phyloP scores from a whole-genome alignment of 2,113 vertebrate genomes.

The Stomatorhinus ivindoensis region DNA sequence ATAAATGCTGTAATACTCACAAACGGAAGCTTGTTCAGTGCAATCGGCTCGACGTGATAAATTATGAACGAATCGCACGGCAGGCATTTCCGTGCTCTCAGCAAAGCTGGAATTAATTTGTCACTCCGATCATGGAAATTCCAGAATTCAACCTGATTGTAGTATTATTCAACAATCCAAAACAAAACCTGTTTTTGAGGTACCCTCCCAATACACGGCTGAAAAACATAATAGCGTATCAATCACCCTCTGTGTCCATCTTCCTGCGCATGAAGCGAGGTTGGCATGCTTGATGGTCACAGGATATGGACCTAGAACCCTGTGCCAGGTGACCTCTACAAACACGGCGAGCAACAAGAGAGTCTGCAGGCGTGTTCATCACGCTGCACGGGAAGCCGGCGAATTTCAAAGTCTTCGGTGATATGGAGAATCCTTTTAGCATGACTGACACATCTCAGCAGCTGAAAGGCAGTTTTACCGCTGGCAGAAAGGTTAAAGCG shows the following conservation, averaged over 20 bases:
- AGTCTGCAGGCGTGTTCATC: neutral
- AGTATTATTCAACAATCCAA: neutral
- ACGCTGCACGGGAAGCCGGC: neutral
- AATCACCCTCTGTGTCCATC: neutral
- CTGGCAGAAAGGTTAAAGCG: constrained; percentile 8
- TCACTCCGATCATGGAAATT: neutral
- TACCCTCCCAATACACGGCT: neutral
- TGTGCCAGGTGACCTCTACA: neutral
- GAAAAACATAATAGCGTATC: neutral
- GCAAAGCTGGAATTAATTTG: neutral
- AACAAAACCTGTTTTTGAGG: neutral
- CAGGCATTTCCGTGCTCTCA: neutral
- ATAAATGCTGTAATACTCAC: neutral
- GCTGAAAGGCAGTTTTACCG: neutral
- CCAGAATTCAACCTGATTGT: neutral
- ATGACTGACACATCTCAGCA: neutral
- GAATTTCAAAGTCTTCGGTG: neutral
- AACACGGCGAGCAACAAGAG: neutral
- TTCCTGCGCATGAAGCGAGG: neutral
- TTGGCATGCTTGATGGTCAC: neutral
- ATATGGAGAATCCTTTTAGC: neutral
- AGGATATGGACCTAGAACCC: neutral
- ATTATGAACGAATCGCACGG: neutral
- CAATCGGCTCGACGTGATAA: neutral
- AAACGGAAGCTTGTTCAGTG: neutral